Evolutionary conservation across 2,888 invertebrate species (phyloP).

Genomic region (Hartigia nigra): DNA sequence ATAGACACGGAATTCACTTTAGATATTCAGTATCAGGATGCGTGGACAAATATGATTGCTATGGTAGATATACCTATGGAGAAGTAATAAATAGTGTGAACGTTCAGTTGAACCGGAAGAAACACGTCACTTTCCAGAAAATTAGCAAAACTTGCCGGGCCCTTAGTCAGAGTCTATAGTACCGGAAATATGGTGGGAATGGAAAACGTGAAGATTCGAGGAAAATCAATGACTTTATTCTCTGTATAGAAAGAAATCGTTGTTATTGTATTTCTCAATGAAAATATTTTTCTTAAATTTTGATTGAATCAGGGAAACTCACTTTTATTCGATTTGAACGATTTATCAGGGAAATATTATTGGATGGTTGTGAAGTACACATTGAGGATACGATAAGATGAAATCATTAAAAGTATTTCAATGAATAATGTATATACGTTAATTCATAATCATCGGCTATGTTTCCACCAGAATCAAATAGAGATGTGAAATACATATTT

Average conservation of each 20-base stretch:
- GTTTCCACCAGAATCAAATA: no score
- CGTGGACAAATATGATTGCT: background rate
- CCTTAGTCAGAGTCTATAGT: background rate
- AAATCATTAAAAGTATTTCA: background rate
- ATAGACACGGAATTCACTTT: background rate
- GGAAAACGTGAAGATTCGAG: background rate
- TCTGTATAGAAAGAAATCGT: background rate
- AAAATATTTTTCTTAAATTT: no score
- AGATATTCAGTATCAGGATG: background rate
- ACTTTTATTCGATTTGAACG: background rate
- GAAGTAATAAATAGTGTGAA: background rate
- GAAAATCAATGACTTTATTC: background rate
- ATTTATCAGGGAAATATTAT: background rate
- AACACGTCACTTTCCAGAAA: background rate
- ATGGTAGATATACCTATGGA: background rate
- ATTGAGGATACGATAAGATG: background rate
- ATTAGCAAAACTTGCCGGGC: background rate
- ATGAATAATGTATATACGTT: background rate
- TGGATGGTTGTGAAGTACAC: background rate
- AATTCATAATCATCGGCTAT: background rate
- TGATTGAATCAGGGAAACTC: no score
- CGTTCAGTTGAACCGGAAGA: background rate
- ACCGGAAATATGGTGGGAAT: background rate
- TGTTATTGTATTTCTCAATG: no score
- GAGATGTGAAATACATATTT: no score